These are phyloP conservation scores for Megatriorchis doriae DNA, from an alignment of 2,113 vertebrate species.

Conservation along the genomic window DNA sequence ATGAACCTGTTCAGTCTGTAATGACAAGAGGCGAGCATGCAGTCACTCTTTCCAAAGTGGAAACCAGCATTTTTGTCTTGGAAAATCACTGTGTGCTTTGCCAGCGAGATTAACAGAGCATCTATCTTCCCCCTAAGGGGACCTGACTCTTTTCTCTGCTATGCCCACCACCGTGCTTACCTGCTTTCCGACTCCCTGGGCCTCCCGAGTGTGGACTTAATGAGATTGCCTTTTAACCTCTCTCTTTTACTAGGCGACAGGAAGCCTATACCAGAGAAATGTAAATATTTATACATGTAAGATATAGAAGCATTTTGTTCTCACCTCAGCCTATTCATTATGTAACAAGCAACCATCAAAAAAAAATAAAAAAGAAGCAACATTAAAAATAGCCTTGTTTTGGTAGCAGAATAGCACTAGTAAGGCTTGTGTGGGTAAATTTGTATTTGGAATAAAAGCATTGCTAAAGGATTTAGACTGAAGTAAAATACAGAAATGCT, in stretches of 20 bases:
- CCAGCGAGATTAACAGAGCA: background rate
- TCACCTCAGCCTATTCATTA: background rate
- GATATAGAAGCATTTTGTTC: background rate
- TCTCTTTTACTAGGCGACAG: background rate
- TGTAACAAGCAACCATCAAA: background rate
- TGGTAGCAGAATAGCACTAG: background rate
- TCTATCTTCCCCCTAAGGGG: background rate
- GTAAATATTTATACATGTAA: background rate
- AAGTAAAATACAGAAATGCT: background rate
- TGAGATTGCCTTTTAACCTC: background rate
- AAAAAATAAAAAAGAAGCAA: background rate
- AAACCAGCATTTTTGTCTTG: background rate
- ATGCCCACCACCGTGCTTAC: accelerated
- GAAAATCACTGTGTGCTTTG: background rate
- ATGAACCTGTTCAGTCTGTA: background rate
- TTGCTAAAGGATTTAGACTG: background rate
- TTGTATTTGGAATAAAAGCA: background rate
- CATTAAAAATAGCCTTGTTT: background rate
- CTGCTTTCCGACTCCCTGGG: background rate
- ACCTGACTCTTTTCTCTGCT: background rate
- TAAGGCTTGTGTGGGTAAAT: background rate
- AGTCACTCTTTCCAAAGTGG: background rate
- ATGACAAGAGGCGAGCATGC: background rate
- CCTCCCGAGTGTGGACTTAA: background rate
- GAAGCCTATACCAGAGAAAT: background rate